These are phyloP conservation scores for Penaeus japonicus DNA, from an alignment of 1,140 invertebrate genomes.

Conservation along the genomic window DNA sequence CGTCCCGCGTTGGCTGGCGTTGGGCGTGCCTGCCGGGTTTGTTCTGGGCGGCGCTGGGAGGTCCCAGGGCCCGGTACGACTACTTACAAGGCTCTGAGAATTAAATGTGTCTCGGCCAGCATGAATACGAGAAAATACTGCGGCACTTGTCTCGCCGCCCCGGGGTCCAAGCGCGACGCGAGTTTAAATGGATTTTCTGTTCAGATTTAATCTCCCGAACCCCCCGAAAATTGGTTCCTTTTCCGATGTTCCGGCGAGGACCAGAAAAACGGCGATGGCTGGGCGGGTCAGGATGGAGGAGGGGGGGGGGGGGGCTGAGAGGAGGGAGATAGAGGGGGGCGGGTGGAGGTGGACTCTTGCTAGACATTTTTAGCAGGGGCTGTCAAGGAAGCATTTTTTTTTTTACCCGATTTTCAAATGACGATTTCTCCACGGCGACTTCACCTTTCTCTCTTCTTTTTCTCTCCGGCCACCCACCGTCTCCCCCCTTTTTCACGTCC, in stretches of 20 bases:
- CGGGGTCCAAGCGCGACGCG: neutral
- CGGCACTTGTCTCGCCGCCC: neutral
- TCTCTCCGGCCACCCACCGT: neutral
- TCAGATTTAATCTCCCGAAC: conserved; percentile 24
- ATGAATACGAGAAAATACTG: neutral
- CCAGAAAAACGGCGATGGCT: neutral
- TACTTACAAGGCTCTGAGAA: too few relatives aligned
- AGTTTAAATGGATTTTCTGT: conserved; percentile 35
- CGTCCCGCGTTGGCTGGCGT: too few relatives aligned
- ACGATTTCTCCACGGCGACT: too few relatives aligned
- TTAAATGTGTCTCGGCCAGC: neutral
- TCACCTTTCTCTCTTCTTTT: neutral
- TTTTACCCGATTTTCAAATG: too few relatives aligned
- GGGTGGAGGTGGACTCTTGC: neutral
- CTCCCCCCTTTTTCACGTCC: neutral
- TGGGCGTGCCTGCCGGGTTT: too few relatives aligned
- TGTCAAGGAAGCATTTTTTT: too few relatives aligned
- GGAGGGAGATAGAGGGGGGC: neutral
- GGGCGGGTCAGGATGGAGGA: neutral
- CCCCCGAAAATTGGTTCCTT: conserved; percentile 21
- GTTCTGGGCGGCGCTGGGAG: too few relatives aligned
- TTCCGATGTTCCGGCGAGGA: conserved; percentile 1
- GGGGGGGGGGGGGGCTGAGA: neutral
- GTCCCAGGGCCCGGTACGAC: too few relatives aligned
- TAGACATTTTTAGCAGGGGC: neutral